phyloP scores from a whole-genome alignment of 2,888 invertebrate genomes.

The Dendrolimus houi region DNA sequence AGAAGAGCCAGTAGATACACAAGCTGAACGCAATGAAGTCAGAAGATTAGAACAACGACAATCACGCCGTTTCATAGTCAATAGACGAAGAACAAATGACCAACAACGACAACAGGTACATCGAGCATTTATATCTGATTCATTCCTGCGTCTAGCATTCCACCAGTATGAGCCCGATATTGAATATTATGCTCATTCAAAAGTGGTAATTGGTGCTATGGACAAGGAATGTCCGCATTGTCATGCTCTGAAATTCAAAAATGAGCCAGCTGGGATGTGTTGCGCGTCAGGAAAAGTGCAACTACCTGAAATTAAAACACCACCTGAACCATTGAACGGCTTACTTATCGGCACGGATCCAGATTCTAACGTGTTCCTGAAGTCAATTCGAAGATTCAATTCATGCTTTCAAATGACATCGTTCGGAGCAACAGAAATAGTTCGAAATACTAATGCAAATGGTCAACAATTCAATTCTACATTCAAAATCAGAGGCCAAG shows the following conservation, averaged over 20 bases:
- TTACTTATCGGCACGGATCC: conserved; percentile 14
- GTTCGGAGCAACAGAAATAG: conserved; percentile 15
- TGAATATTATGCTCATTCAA: conserved; percentile 14
- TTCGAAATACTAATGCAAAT: conserved; percentile 7
- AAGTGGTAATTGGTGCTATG: conserved; percentile 15
- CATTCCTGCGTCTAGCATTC: conserved; percentile 13
- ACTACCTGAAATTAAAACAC: conserved; percentile 14
- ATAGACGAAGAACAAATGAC: conserved; percentile 11
- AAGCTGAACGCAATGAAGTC: conserved; percentile 13
- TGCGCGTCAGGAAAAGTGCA: conserved; percentile 7
- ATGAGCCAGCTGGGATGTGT: conserved; percentile 9
- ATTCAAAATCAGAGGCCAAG: conserved; percentile 14
- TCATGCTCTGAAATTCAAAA: conserved; percentile 13
- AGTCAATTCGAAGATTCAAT: conserved; percentile 8
- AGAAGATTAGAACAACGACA: conserved; percentile 13
- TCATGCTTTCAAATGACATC: conserved; percentile 16
- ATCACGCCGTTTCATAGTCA: conserved; percentile 11
- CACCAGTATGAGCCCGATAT: conserved; percentile 13
- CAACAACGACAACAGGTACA: conserved; percentile 15
- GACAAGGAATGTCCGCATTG: conserved; percentile 14
- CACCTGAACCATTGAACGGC: conserved; percentile 14
- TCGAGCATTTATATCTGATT: conserved; percentile 14
- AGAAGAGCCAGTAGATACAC: conserved; percentile 9
- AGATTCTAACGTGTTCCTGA: conserved; percentile 8
- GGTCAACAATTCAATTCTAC: conserved; percentile 8